Percentiles rank a stretch among this genome's conserved stretches.
Evolutionary conservation across 2,888 invertebrate genomes (phyloP).

Genomic region (Platypus cylindrus): DNA sequence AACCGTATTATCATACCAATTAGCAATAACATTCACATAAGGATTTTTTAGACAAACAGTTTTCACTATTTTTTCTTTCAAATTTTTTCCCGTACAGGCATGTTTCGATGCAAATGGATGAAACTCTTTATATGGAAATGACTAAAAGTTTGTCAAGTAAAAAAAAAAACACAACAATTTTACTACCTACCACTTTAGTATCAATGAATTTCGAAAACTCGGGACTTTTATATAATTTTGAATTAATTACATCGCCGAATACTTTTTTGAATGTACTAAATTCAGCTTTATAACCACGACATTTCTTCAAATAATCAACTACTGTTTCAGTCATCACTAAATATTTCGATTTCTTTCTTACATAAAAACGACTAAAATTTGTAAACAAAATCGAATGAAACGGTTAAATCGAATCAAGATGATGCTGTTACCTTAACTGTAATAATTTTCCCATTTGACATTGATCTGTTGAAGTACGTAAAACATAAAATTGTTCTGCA

Average conservation of each 20-base stretch:
- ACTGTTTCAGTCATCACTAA: constrained; percentile 42
- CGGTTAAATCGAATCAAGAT: not conserved
- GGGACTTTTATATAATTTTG: constrained; percentile 40
- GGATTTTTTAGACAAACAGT: constrained; percentile 46
- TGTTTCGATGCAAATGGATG: constrained; percentile 42
- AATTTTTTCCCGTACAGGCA: constrained; percentile 41
- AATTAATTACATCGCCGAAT: constrained; percentile 20
- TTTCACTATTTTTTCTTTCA: constrained; percentile 39
- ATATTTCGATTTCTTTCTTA: constrained; percentile 41
- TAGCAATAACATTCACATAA: constrained; percentile 38
- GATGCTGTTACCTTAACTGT: constrained; percentile 40
- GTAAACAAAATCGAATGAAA: not conserved
- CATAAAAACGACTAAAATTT: constrained; percentile 40
- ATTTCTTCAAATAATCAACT: constrained; percentile 40
- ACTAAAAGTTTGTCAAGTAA: constrained; percentile 22
- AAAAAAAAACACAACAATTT: not conserved
- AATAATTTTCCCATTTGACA: constrained; percentile 39
- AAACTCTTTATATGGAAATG: constrained; percentile 40
- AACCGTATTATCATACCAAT: constrained; percentile 33
- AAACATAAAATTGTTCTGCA: constrained; percentile 46
- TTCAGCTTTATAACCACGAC: constrained; percentile 41
- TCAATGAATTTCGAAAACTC: constrained; percentile 42
- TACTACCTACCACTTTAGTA: constrained; percentile 30
- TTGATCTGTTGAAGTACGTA: constrained; percentile 34
- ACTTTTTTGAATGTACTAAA: constrained; percentile 38